These are phyloP conservation scores for Oriolus oriolus DNA, from an alignment of 2,113 vertebrate genomes.

Conservation along the genomic window DNA sequence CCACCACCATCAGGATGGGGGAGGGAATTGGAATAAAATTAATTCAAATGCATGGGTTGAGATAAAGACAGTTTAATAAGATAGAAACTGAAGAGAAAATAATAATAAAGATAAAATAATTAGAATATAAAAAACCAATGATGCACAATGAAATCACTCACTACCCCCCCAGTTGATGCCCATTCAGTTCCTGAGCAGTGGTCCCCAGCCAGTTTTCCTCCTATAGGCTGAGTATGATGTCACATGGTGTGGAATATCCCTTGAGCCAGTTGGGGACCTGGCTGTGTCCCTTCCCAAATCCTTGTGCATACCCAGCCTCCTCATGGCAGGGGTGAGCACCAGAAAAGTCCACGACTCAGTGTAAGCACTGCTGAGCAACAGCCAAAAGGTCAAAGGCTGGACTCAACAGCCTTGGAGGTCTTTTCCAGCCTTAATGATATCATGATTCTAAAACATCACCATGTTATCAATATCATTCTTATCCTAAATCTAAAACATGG, in stretches of 20 bases:
- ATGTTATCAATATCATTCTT: not conserved
- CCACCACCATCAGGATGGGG: rapidly evolving
- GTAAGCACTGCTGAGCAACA: not conserved
- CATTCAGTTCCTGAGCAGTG: rapidly evolving
- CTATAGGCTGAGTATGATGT: not conserved
- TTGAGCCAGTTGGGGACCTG: rapidly evolving
- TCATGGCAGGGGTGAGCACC: not conserved
- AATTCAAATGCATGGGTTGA: not conserved
- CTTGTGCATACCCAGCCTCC: not conserved
- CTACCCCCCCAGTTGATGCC: rapidly evolving
- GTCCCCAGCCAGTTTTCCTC: not conserved
- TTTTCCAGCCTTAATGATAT: not conserved
- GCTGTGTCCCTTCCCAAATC: not conserved
- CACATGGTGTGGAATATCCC: not conserved
- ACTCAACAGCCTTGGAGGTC: not conserved
- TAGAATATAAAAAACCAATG: not conserved
- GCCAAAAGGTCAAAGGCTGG: not conserved
- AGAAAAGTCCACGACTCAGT: not conserved
- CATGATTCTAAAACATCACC: not conserved
- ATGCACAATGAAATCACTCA: not conserved
- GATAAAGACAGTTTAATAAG: not conserved
- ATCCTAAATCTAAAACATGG: not conserved
- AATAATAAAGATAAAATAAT: not conserved
- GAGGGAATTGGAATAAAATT: not conserved
- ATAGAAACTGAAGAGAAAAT: not conserved